Evolutionary conservation across 2,797 vertebrate species (phyloP).

Genomic region (Botia almorhae): DNA sequence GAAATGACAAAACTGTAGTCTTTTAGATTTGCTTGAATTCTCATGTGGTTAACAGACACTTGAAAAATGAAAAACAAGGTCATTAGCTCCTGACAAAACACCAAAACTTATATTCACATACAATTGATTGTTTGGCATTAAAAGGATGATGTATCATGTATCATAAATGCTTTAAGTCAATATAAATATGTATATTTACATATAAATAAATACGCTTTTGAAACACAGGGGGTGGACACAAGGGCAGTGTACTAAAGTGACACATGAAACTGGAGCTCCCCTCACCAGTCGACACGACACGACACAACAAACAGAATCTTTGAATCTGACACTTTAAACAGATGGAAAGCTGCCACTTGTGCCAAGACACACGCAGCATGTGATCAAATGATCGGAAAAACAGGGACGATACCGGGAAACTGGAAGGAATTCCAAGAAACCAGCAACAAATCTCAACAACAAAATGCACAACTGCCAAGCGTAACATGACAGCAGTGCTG

Average conservation of each 20-base stretch:
- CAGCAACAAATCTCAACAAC: background rate
- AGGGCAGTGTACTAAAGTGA: background rate
- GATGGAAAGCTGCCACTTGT: background rate
- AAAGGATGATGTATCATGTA: no score
- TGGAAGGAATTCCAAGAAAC: background rate
- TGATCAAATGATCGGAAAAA: background rate
- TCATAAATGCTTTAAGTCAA: no score
- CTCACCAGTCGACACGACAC: no score
- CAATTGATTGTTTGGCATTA: no score
- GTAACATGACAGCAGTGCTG: background rate
- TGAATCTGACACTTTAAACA: background rate
- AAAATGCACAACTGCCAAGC: constrained; percentile 5
- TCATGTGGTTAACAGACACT: no score
- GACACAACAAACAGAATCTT: background rate
- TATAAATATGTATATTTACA: no score
- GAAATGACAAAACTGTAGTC: no score
- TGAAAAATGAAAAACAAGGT: no score
- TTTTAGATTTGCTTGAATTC: no score
- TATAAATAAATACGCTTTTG: background rate
- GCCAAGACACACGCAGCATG: background rate
- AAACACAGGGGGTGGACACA: background rate
- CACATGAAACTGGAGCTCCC: background rate
- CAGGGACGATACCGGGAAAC: background rate
- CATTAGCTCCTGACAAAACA: no score
- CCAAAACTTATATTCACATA: no score